Conservation (phyloP, 2,113 vertebrate species). For the Colinus virginianus region DNA sequence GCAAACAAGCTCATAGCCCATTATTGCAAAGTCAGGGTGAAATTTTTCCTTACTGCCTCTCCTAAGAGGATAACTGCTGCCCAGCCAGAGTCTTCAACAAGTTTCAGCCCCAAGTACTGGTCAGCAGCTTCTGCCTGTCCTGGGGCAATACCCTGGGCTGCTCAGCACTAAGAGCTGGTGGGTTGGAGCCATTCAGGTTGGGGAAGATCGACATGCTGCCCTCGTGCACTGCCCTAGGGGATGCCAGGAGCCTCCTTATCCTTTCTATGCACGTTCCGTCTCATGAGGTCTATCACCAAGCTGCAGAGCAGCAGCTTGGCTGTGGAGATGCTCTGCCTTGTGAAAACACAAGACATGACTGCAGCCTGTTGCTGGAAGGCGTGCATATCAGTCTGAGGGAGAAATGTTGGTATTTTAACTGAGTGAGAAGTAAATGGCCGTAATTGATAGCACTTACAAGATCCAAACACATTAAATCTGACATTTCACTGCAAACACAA, state of each 20-base stretch:
- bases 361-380: not conserved
- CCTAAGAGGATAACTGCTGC: not conserved
- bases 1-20: slow-evolving; percentile 6
- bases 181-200: not conserved
- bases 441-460: slow-evolving; percentile 35
- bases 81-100: not conserved
- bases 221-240: not conserved
- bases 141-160: not conserved
- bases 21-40: not conserved
- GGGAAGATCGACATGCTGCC: not conserved
- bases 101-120: not conserved
- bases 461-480: slow-evolving; percentile 40
- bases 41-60: not conserved
- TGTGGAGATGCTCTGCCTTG: not conserved
- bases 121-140: not conserved
- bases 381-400: slow-evolving; percentile 12
- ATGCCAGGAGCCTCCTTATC: not conserved
- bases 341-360: not conserved
- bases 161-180: not conserved
- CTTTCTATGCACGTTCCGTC: not conserved
- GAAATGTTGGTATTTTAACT: slow-evolving; percentile 42
- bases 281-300: not conserved
- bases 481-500: slow-evolving; percentile 17
- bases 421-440: slow-evolving; percentile 26
- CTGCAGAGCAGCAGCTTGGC: rapidly evolving